These are phyloP conservation scores for Chaetodon auriga DNA, from an alignment of 2,113 vertebrate species.

Conservation along the genomic window DNA sequence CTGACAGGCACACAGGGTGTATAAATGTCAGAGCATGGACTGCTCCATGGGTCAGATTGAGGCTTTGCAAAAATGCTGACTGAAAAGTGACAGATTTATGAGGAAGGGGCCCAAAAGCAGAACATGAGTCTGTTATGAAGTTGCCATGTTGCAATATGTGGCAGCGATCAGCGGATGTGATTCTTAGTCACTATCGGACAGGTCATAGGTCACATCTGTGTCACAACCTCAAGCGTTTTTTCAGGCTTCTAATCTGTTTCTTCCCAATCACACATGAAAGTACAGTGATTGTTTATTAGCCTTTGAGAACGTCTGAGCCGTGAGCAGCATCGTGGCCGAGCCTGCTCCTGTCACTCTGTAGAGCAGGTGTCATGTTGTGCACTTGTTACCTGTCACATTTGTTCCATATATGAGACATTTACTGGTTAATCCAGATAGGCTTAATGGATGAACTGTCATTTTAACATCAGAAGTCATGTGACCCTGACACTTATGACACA, in stretches of 20 bases:
- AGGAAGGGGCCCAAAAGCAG: slow-evolving; percentile 9
- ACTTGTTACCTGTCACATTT: background rate
- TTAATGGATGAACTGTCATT: background rate
- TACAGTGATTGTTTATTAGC: background rate
- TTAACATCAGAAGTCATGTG: background rate
- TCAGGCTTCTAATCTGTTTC: no score
- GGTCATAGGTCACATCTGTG: background rate
- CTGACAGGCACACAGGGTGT: slow-evolving; percentile 56
- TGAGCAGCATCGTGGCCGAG: background rate
- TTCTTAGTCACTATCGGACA: background rate
- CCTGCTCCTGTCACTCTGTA: background rate
- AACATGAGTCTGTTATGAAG: background rate
- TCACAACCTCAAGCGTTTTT: background rate
- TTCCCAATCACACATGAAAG: no score
- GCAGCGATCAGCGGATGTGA: background rate
- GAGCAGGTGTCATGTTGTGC: background rate
- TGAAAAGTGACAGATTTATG: slow-evolving; percentile 45
- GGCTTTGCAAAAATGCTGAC: slow-evolving; percentile 25
- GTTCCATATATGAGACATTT: background rate
- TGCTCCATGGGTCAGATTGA: slow-evolving; percentile 31
- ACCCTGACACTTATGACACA: background rate
- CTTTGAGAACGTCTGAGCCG: background rate
- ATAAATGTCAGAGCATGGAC: slow-evolving; percentile 46
- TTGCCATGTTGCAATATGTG: background rate
- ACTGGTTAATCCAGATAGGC: background rate